Percentiles rank a stretch among this genome's conserved stretches.
Conservation (phyloP, 53 echinoderm and acorn worm species). For the Holothuria leucospilota region DNA sequence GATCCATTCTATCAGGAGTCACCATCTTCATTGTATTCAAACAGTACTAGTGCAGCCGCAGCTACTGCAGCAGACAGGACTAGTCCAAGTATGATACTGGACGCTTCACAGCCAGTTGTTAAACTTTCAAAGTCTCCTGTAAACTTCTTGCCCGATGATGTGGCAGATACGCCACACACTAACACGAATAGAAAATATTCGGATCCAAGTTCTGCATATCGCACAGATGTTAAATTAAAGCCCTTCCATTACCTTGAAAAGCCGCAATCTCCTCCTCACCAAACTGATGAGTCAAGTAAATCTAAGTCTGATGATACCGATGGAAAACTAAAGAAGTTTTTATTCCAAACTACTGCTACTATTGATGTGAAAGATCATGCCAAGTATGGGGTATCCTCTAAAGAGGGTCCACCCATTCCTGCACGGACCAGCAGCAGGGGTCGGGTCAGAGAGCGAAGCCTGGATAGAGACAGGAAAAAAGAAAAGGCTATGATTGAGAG, state of each 20-base stretch:
- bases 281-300: neutral
- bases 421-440: slow-evolving; percentile 72
- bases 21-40: slow-evolving; percentile 16
- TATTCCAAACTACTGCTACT: slow-evolving; percentile 34
- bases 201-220: slow-evolving; percentile 31
- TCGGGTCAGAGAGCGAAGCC: slow-evolving; percentile 81
- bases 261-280: neutral
- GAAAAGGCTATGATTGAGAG: slow-evolving; percentile 81
- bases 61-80: neutral
- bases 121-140: slow-evolving; percentile 30
- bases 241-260: slow-evolving; percentile 31
- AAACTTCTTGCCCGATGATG: slow-evolving; percentile 1
- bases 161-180: neutral
- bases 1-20: slow-evolving; percentile 26
- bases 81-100: slow-evolving; percentile 31
- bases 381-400: slow-evolving; percentile 10
- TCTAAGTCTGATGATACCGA: slow-evolving; percentile 12
- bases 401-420: slow-evolving; percentile 65
- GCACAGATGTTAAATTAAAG: slow-evolving; percentile 34
- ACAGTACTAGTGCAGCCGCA: slow-evolving; percentile 16
- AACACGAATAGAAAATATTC: slow-evolving; percentile 38
- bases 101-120: slow-evolving; percentile 19
- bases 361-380: slow-evolving; percentile 25
- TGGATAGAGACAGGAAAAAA: slow-evolving; percentile 86
- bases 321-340: slow-evolving; percentile 30